A percentile compares a stretch with the other conserved stretches of the same genome.
Conservation (phyloP, 2,888 invertebrate species). For the Oxystoma pomonae region DNA sequence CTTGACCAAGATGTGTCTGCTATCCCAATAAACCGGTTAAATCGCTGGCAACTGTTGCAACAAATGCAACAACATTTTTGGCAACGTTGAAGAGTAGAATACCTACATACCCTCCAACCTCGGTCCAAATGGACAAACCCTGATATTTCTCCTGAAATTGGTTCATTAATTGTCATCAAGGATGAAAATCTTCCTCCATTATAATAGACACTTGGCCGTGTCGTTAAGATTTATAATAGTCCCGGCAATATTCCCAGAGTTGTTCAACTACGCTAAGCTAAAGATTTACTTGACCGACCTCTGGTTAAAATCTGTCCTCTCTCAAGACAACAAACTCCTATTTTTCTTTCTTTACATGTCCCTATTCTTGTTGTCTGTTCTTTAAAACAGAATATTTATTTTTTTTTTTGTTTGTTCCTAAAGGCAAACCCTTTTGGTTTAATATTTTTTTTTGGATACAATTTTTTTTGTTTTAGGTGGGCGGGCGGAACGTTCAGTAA, state of each 20-base stretch:
- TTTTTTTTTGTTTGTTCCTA: no score
- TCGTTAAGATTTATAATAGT: not conserved
- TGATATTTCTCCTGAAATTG: not conserved
- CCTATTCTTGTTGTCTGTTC: no score
- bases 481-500: not conserved
- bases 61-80: constrained; percentile 2
- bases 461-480: not conserved
- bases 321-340: not conserved
- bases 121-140: not conserved
- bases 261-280: not conserved
- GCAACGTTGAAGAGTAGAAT: not conserved
- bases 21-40: not conserved
- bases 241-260: not conserved
- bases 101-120: not conserved
- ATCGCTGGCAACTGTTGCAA: not conserved
- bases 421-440: not conserved
- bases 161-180: not conserved
- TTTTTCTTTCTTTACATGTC: no score
- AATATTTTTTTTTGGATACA: not conserved
- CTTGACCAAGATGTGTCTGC: not conserved
- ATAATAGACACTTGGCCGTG: not conserved
- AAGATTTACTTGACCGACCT: constrained; percentile 1
- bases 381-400: no score
- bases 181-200: not conserved
- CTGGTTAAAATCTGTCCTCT: not conserved